These are phyloP conservation scores for Leptinotarsa tumamoca DNA, from an alignment of 2,888 invertebrate species.

Conservation along the genomic window DNA sequence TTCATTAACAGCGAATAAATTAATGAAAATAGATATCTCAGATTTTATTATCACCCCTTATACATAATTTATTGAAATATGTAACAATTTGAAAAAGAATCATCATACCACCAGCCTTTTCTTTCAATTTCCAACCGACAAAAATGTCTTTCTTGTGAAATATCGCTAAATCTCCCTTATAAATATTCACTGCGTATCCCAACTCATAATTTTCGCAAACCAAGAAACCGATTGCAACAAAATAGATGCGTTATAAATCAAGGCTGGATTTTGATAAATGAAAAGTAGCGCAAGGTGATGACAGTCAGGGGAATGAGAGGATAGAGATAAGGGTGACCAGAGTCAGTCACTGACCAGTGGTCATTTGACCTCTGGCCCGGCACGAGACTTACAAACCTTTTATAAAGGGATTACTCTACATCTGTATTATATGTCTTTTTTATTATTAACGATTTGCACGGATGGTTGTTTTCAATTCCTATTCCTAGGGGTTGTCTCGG, in stretches of 20 bases:
- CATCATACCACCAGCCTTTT: neutral
- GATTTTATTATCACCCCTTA: no score
- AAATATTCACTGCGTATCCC: neutral
- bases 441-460: slow-evolving; percentile 41
- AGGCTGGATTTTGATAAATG: slow-evolving; percentile 39
- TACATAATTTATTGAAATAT: no score
- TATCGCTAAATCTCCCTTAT: neutral
- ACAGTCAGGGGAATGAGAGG: slow-evolving; percentile 28
- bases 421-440: slow-evolving; percentile 36
- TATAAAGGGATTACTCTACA: slow-evolving; percentile 60
- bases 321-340: slow-evolving; percentile 33
- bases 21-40: no score
- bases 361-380: slow-evolving; percentile 60
- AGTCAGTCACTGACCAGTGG: slow-evolving; percentile 55
- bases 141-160: neutral
- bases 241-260: slow-evolving; percentile 18
- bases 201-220: slow-evolving; percentile 8
- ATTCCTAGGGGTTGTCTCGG: neutral
- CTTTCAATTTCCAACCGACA: neutral
- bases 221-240: slow-evolving; percentile 14
- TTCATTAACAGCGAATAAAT: no score
- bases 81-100: no score
- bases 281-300: slow-evolving; percentile 37
- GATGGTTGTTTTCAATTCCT: neutral
- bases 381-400: slow-evolving; percentile 59